These are phyloP conservation scores for Papilio demoleus DNA, from an alignment of 2,888 invertebrate species.

Conservation along the genomic window DNA sequence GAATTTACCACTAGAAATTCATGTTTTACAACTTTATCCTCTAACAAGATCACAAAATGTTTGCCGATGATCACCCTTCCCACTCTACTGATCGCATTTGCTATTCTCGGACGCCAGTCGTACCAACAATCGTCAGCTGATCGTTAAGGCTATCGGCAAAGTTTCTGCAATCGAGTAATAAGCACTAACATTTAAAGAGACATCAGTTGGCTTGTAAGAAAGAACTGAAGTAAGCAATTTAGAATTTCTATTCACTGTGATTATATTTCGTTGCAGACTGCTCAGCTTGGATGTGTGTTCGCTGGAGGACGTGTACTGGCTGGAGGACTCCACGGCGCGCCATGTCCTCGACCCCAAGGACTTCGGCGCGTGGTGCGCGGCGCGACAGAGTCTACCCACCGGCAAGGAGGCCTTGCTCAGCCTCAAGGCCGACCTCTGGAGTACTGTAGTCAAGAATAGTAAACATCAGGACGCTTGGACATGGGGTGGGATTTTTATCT, in stretches of 20 bases:
- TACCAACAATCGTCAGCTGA: too few relatives aligned
- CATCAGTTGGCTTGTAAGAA: too few relatives aligned
- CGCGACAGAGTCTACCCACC: slow-evolving; percentile 91
- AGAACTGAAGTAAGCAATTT: not conserved
- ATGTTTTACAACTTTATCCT: too few relatives aligned
- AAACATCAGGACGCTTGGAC: slow-evolving; percentile 96
- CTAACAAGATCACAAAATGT: too few relatives aligned
- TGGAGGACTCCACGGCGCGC: slow-evolving; percentile 91
- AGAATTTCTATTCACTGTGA: too few relatives aligned
- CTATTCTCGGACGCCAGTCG: too few relatives aligned
- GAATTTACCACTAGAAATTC: too few relatives aligned
- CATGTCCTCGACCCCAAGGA: slow-evolving; percentile 90
- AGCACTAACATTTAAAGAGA: too few relatives aligned
- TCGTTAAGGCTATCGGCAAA: too few relatives aligned
- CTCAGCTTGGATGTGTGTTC: slow-evolving; percentile 92
- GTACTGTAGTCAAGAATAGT: slow-evolving; percentile 92
- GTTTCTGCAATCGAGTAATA: too few relatives aligned
- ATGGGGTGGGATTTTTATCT: slow-evolving; percentile 86
- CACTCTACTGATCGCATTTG: too few relatives aligned
- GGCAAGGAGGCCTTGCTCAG: slow-evolving; percentile 91
- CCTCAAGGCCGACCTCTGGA: slow-evolving; percentile 93
- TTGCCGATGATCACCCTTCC: too few relatives aligned
- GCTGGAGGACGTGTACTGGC: slow-evolving; percentile 95
- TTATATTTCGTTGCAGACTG: slow-evolving; percentile 76
- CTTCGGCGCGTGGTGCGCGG: slow-evolving; percentile 90